Evolutionary conservation across 2,888 invertebrate genomes (phyloP), one percentile per base, ranked within the genome.

Genomic region (Smittia aterrima): DNA sequence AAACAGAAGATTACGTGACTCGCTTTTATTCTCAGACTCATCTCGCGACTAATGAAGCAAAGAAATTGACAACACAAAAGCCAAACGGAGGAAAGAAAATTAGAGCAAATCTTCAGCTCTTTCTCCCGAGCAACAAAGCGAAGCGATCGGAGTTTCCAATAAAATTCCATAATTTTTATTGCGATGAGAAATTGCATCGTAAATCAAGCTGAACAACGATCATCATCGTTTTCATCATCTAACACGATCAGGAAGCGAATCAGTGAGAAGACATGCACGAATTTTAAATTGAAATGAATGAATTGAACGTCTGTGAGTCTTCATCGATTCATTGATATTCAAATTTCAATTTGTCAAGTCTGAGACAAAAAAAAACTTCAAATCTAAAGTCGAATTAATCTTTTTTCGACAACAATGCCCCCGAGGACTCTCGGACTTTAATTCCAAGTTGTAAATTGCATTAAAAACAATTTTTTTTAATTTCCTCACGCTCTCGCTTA

Each of bases 61-160:
- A 47, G 47, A 47, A 38, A 47, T 47, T 47, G 47, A 47, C 47
- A 47, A 47, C 47, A 47, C 47, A 47, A 47, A 47, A 47, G 47
- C 16, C 47, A 47, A 16, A 13, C 3, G 2, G 11, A 3, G 11
- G 47, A 47, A 16, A 2, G 47, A 47, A 47, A 47, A 16, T 47
- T 9, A 9, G 32, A 32, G 32, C 32, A 32, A 32, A 32, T 47
- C 16, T 47, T 47, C 47, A n/a, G 2, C 16, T 6, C 47, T n/a
- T 47, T 47, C n/a, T n/a, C 47, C 11, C 38, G 9, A 47, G 2
- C 16, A 47, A 47, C n/a, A 47, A 47, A 47, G 16, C 11, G 9
- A 38, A 38, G 4, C 16, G 47, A 47, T n/a, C n/a, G 11, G 16
- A 47, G 16, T 47, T 16, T 47, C 16, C 47, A 47, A 47, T 47